phyloP scores from a whole-genome alignment of 1,140 invertebrate genomes.

The Bombus sylvicola region DNA sequence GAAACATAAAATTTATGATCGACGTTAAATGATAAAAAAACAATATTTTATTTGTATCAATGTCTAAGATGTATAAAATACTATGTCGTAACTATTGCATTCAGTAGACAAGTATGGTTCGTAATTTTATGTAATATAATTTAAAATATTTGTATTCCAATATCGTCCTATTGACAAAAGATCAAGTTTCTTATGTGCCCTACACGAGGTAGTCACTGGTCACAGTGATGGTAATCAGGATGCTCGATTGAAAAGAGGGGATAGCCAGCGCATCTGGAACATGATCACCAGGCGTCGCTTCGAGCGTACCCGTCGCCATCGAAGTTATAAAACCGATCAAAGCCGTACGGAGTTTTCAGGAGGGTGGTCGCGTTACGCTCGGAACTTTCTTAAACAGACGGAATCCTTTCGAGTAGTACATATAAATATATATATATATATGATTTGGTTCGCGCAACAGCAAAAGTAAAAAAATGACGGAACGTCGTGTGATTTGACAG shows the following conservation, averaged over 20 bases:
- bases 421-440: conserved; percentile 40
- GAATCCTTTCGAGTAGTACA: conserved; percentile 33
- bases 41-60: neutral
- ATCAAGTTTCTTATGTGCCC: conserved; percentile 3
- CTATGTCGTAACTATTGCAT: neutral
- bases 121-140: neutral
- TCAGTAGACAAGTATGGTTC: neutral
- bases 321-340: conserved; percentile 62
- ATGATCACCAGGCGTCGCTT: conserved; percentile 42
- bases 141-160: neutral
- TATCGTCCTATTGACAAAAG: neutral
- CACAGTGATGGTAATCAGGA: conserved; percentile 13
- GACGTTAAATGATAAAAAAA: neutral
- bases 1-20: neutral
- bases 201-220: neutral
- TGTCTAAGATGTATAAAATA: neutral
- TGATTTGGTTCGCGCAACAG: conserved; percentile 57
- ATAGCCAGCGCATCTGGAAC: conserved; percentile 17
- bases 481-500: conserved; percentile 71
- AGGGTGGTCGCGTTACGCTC: conserved; percentile 70
- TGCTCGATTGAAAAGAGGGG: conserved; percentile 23
- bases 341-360: conserved; percentile 70
- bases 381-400: conserved; percentile 52
- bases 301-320: conserved; percentile 42
- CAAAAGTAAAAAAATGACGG: conserved; percentile 55